These are phyloP conservation scores for Morus bassanus DNA, from an alignment of 2,797 vertebrate genomes.

Conservation along the genomic window DNA sequence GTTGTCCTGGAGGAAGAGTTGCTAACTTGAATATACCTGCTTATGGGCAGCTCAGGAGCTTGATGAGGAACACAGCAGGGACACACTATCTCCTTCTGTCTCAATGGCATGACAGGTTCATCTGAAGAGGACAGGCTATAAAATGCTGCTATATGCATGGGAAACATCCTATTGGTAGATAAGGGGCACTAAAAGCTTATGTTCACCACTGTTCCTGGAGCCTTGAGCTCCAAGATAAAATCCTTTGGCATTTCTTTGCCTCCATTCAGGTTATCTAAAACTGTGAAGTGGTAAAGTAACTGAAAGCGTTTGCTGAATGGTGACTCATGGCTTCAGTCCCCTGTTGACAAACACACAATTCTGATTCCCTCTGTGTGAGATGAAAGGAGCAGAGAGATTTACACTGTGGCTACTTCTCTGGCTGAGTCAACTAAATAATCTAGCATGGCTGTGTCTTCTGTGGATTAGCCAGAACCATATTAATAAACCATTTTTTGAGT, in stretches of 20 bases:
- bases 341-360: not conserved
- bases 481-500: constrained; percentile 5
- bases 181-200: not conserved
- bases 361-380: not conserved
- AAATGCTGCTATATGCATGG: not conserved
- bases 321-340: constrained; percentile 16
- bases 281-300: not conserved
- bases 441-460: not conserved
- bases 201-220: not conserved
- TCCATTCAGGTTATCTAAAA: not conserved
- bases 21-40: not conserved
- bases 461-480: not conserved
- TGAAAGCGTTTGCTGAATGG: not conserved
- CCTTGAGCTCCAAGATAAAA: not conserved
- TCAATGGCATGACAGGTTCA: not conserved
- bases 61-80: not conserved
- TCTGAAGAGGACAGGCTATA: not conserved
- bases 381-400: not conserved
- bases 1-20: not conserved
- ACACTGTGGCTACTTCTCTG: not conserved
- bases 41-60: not conserved
- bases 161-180: not conserved
- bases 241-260: not conserved
- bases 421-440: constrained; percentile 1
- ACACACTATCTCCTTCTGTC: not conserved